Percentiles rank a stretch among this genome's conserved stretches.
Conservation (phyloP, 1,140 invertebrate genomes). For the Anoplolepis gracilipes region DNA sequence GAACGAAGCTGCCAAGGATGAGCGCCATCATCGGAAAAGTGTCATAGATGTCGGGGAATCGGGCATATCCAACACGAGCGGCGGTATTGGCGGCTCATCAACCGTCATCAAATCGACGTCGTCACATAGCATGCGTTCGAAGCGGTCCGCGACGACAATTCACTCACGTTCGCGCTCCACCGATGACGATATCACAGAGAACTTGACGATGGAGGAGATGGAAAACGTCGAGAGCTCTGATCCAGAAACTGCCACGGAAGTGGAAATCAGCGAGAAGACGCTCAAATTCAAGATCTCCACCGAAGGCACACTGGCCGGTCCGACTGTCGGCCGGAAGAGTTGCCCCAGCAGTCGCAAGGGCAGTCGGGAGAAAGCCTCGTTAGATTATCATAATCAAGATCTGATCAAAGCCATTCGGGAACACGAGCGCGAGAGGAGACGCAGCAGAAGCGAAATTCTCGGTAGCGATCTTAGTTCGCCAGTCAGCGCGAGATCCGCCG, state of each 20-base stretch:
- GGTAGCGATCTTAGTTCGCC: constrained; percentile 82
- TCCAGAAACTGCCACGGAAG: constrained; percentile 90
- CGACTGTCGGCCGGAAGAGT: constrained; percentile 86
- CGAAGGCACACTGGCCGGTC: constrained; percentile 85
- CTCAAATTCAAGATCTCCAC: constrained; percentile 92
- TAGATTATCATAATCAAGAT: constrained; percentile 83
- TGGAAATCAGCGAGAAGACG: constrained; percentile 91
- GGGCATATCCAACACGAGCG: not conserved
- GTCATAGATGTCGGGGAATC: constrained; percentile 85
- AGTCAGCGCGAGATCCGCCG: constrained; percentile 79
- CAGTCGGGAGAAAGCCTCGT: constrained; percentile 85
- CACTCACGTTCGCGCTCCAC: constrained; percentile 82
- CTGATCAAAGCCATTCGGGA: constrained; percentile 81
- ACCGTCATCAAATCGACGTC: constrained; percentile 86
- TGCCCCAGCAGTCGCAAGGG: constrained; percentile 88
- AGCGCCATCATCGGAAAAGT: constrained; percentile 88
- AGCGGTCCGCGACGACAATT: constrained; percentile 79
- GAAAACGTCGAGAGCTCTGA: constrained; percentile 89
- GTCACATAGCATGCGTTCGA: constrained; percentile 86
- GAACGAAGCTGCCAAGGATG: constrained; percentile 89
- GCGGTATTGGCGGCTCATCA: constrained; percentile 57
- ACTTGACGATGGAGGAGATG: constrained; percentile 86
- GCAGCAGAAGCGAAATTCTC: constrained; percentile 79
- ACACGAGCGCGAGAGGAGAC: constrained; percentile 79
- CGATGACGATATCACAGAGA: constrained; percentile 86